These are phyloP conservation scores for Sebastes cheni DNA, from an alignment of 2,797 vertebrate species.

Conservation along the genomic window DNA sequence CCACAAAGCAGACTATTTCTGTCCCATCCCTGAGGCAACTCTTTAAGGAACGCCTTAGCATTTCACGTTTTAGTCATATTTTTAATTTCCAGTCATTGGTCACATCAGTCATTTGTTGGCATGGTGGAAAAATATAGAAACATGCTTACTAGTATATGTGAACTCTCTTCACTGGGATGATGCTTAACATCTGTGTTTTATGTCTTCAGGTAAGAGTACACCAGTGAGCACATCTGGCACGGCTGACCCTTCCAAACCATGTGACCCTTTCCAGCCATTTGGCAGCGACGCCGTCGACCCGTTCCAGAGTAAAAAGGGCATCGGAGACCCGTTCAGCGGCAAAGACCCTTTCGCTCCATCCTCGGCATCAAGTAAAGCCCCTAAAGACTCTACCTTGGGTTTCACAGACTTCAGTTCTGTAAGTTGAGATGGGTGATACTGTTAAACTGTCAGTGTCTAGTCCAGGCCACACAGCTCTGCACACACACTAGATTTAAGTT, in stretches of 20 bases:
- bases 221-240: conserved; percentile 89
- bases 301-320: conserved; percentile 94
- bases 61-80: neutral
- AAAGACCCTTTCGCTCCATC: conserved; percentile 95
- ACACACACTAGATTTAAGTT: neutral
- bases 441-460: conserved; percentile 35
- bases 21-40: neutral
- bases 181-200: conserved; percentile 46
- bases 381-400: conserved; percentile 88
- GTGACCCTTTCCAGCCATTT: conserved; percentile 96
- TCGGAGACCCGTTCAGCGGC: conserved; percentile 96
- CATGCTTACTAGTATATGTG: neutral
- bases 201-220: conserved; percentile 92
- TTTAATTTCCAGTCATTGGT: neutral
- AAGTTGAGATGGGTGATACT: conserved; percentile 91
- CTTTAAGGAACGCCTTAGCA: neutral
- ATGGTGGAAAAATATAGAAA: neutral
- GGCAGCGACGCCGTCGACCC: conserved; percentile 88
- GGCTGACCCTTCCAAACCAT: conserved; percentile 87
- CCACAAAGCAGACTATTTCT: neutral
- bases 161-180: neutral
- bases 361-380: conserved; percentile 92
- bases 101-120: neutral
- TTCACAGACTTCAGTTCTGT: conserved; percentile 95
- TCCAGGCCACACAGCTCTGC: neutral